phyloP scores from a whole-genome alignment of 1,140 invertebrate species.

The Amphibalanus amphitrite region DNA sequence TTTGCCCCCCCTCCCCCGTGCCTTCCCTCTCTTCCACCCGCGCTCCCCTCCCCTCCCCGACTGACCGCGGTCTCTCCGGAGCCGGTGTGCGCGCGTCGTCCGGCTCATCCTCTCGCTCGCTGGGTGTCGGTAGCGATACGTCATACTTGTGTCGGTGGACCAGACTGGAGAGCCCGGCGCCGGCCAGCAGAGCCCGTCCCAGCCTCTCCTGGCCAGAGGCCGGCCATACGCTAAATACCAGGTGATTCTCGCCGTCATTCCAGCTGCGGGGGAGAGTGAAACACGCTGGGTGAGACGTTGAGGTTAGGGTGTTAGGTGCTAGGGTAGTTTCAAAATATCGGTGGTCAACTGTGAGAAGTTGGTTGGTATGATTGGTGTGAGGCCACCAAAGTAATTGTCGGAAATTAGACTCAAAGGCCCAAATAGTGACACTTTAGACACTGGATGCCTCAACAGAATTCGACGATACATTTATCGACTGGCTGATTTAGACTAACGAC shows the following conservation, averaged over 20 bases:
- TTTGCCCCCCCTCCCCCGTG: no score
- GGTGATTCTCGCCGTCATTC: conserved; percentile 71
- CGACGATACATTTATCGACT: no score
- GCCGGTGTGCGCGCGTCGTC: conserved; percentile 28
- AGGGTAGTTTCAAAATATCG: no score
- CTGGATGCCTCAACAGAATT: no score
- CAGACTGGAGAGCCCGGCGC: conserved; percentile 60
- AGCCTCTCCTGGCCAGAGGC: conserved; percentile 34
- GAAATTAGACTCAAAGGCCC: background rate
- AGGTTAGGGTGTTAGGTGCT: background rate
- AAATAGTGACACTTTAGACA: background rate
- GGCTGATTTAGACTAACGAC: no score
- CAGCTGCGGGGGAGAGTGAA: conserved; percentile 40
- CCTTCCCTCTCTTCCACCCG: no score
- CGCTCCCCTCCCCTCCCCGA: background rate
- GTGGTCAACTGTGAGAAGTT: no score
- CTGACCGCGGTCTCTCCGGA: conserved; percentile 12
- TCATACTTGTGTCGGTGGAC: conserved; percentile 64
- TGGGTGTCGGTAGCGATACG: conserved; percentile 51
- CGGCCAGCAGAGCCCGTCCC: conserved; percentile 55
- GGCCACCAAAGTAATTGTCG: no score
- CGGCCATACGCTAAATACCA: conserved; percentile 66
- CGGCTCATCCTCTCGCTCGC: conserved; percentile 40
- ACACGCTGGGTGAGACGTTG: conserved; percentile 3
- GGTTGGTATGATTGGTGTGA: no score